Percentiles rank a stretch among this genome's conserved stretches.
Conservation (phyloP, 2,888 invertebrate genomes). For the Cantharis lateralis region DNA sequence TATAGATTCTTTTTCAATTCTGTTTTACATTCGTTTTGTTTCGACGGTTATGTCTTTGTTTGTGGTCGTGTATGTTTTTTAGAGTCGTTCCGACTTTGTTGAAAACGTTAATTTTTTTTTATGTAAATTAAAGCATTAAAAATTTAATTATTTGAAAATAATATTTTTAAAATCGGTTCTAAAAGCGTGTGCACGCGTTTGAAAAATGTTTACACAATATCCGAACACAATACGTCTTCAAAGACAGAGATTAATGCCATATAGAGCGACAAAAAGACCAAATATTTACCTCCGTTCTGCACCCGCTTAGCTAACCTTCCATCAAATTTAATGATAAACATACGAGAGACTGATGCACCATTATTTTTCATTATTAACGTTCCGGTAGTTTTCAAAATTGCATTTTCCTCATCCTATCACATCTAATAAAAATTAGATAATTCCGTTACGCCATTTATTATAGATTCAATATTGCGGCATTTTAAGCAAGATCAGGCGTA, state of each 20-base stretch:
- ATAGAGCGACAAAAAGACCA: conserved; percentile 44
- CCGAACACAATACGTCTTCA: conserved; percentile 42
- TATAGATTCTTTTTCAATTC: conserved; percentile 44
- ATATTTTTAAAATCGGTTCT: background rate
- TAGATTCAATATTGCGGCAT: background rate
- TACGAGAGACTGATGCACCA: conserved; percentile 53
- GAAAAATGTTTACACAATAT: conserved; percentile 32
- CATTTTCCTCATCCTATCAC: conserved; percentile 44
- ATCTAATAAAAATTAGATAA: conserved; percentile 36
- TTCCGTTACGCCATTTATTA: conserved; percentile 24
- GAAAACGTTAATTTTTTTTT: background rate
- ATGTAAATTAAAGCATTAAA: background rate
- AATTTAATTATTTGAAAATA: background rate
- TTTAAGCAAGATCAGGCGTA: background rate
- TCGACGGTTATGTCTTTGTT: conserved; percentile 25
- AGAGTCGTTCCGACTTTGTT: background rate
- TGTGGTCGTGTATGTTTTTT: conserved; percentile 15
- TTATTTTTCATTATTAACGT: conserved; percentile 57
- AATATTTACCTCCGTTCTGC: conserved; percentile 42
- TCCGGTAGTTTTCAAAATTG: conserved; percentile 54
- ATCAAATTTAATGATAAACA: conserved; percentile 56
- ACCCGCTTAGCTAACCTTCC: conserved; percentile 44
- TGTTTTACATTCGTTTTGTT: conserved; percentile 25
- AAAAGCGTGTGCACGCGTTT: conserved; percentile 7
- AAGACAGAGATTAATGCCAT: conserved; percentile 46